These are phyloP conservation scores for Siderastrea siderea DNA, from an alignment of 92 coral and sea anemone genomes.

Conservation along the genomic window DNA sequence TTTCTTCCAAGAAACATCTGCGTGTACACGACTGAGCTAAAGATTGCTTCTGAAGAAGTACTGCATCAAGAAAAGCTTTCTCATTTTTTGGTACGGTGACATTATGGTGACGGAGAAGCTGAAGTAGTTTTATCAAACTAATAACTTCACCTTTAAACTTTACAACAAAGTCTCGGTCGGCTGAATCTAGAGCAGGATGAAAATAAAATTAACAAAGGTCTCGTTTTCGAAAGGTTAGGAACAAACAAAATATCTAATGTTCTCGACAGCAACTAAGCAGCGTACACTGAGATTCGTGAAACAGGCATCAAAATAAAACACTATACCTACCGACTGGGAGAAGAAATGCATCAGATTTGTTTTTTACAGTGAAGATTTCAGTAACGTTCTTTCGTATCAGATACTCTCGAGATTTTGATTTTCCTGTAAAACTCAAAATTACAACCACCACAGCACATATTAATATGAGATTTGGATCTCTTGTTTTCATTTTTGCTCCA, in stretches of 20 bases:
- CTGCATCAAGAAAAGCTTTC: not conserved
- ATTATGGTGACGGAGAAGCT: conserved; percentile 2
- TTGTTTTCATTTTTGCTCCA: not conserved
- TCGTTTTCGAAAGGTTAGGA: too few species aligned
- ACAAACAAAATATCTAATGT: not conserved
- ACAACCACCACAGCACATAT: not conserved
- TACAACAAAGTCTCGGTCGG: conserved; percentile 19
- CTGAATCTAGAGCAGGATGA: not conserved
- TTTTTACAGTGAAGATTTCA: not conserved
- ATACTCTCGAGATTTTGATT: not conserved
- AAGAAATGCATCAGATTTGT: not conserved
- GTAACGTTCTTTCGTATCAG: not conserved
- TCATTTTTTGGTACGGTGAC: not conserved
- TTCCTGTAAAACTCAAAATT: not conserved
- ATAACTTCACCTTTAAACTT: conserved; percentile 25
- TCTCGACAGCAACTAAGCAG: not conserved
- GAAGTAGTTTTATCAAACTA: not conserved
- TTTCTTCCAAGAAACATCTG: conserved; percentile 33
- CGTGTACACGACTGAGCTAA: conserved; percentile 12
- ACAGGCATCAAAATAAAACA: too few species aligned
- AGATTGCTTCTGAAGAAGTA: not conserved
- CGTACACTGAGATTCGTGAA: too few species aligned
- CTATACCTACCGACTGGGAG: conserved; percentile 18
- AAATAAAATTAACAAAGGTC: not conserved
- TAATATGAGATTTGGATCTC: too few species aligned